Evolutionary conservation across 2,113 vertebrate genomes (phyloP).

Genomic region (Platichthys flesus): DNA sequence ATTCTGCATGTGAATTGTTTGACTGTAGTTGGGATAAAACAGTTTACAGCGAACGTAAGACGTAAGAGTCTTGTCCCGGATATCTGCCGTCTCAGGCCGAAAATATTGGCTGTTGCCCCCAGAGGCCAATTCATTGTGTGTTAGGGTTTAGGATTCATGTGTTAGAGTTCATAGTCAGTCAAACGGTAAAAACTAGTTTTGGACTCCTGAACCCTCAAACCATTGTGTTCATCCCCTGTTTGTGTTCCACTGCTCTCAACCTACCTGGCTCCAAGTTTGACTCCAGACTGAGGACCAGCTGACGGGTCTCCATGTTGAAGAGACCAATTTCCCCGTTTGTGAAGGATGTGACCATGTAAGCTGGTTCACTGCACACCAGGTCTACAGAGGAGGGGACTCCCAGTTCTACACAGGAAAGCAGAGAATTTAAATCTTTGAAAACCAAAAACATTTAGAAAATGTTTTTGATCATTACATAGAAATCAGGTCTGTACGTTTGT

Average conservation of each 20-base stretch:
- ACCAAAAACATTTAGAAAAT: not conserved
- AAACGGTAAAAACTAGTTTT: not conserved
- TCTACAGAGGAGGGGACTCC: slow-evolving; percentile 96
- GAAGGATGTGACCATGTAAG: slow-evolving; percentile 96
- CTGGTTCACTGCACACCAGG: slow-evolving; percentile 95
- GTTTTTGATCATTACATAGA: not conserved
- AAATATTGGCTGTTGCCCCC: too few species aligned
- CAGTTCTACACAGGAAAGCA: slow-evolving; percentile 83
- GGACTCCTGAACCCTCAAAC: not conserved
- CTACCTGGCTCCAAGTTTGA: slow-evolving; percentile 88
- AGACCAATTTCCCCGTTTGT: slow-evolving; percentile 92
- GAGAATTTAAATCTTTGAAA: not conserved
- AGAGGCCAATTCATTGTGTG: too few species aligned
- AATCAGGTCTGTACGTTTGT: slow-evolving; percentile 85
- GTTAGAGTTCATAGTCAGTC: not conserved
- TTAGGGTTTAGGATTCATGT: too few species aligned
- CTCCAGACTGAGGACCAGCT: slow-evolving; percentile 93
- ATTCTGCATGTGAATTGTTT: too few species aligned
- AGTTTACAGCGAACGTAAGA: too few species aligned
- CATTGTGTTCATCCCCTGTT: slow-evolving; percentile 20
- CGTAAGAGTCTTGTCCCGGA: too few species aligned
- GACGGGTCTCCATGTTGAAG: slow-evolving; percentile 97
- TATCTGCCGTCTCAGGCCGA: too few species aligned
- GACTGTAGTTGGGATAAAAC: too few species aligned
- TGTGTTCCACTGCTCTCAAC: slow-evolving; percentile 19